Conservation (phyloP, 2,797 vertebrate species). For the Sorex maritimensis region DNA sequence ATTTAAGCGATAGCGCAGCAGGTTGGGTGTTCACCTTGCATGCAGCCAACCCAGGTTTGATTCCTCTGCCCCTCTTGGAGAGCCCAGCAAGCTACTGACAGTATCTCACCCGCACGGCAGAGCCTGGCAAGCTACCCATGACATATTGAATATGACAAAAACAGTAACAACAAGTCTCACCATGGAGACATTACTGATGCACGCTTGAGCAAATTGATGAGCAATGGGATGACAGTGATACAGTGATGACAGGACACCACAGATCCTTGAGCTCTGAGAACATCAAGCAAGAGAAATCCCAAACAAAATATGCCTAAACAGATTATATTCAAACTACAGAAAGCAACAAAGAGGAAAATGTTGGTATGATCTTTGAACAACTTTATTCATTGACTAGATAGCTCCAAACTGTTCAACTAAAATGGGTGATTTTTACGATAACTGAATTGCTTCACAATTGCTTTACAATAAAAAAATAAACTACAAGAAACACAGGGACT, state of each 20-base stretch:
- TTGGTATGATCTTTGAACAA: background rate
- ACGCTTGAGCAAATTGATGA: no score
- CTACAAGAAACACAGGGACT: background rate
- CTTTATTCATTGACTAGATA: slow-evolving; percentile 17
- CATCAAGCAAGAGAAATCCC: background rate
- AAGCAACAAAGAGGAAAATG: slow-evolving; percentile 34
- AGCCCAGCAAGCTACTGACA: no score
- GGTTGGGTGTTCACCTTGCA: no score
- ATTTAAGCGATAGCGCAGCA: background rate
- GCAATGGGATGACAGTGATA: no score
- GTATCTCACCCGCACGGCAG: no score
- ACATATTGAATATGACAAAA: no score
- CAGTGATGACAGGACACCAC: background rate
- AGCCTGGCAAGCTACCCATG: no score
- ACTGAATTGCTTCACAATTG: slow-evolving; percentile 37
- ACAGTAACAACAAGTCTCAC: no score
- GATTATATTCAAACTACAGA: background rate
- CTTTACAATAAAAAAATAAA: slow-evolving; percentile 1
- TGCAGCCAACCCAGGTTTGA: no score
- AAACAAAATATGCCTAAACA: background rate
- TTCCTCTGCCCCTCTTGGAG: no score
- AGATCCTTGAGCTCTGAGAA: background rate
- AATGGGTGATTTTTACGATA: slow-evolving; percentile 49
- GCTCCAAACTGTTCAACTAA: slow-evolving; percentile 12
- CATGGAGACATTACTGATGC: no score